phyloP scores from a whole-genome alignment of 2,113 vertebrate species.

The Megaleporinus macrocephalus region DNA sequence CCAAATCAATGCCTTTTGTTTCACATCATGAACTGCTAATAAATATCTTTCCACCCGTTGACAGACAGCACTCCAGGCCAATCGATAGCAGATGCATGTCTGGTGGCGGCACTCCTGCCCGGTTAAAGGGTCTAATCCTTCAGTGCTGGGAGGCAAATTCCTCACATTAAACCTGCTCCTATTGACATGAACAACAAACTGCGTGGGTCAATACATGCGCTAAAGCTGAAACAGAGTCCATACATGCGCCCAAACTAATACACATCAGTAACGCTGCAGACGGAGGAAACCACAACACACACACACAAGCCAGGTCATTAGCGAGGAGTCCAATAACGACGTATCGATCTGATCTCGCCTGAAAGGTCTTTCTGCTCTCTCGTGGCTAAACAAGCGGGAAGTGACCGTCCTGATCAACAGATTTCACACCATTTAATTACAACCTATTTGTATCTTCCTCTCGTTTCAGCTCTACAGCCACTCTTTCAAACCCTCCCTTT shows the following conservation, averaged over 20 bases:
- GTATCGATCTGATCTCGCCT: conserved; percentile 24
- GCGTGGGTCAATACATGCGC: conserved; percentile 23
- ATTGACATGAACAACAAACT: conserved; percentile 7
- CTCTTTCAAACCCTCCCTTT: conserved; percentile 3
- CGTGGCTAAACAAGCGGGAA: neutral
- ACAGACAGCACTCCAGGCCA: conserved; percentile 48
- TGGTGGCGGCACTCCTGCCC: conserved; percentile 56
- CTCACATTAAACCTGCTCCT: conserved; percentile 23
- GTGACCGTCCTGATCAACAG: neutral
- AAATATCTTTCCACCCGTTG: conserved; percentile 81
- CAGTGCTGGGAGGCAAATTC: conserved; percentile 7
- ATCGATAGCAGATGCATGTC: conserved; percentile 67
- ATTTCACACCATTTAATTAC: conserved; percentile 67
- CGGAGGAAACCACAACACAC: conserved; percentile 5
- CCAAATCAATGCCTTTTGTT: conserved; percentile 22
- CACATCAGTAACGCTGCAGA: conserved; percentile 37
- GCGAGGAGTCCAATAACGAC: neutral
- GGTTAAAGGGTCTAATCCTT: conserved; percentile 46
- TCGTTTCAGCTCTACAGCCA: neutral
- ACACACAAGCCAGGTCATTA: conserved; percentile 22
- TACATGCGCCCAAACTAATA: neutral
- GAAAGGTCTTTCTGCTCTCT: neutral
- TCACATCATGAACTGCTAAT: conserved; percentile 54
- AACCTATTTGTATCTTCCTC: conserved; percentile 32
- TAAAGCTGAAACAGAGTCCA: neutral